phyloP scores from a whole-genome alignment of 2,113 vertebrate species.

The Coreoperca whiteheadi region DNA sequence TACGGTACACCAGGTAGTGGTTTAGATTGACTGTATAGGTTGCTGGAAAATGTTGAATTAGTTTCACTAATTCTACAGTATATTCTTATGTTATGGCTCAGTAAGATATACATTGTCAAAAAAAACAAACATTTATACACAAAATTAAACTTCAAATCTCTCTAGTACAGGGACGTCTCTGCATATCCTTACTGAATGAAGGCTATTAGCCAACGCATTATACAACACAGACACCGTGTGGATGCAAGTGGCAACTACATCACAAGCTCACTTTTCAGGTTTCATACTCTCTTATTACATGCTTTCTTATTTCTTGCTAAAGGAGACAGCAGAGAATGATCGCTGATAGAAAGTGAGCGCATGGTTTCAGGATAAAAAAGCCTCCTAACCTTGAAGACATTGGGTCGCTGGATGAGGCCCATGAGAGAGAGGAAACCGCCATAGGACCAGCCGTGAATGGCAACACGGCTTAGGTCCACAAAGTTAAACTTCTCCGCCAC shows the following conservation, averaged over 20 bases:
- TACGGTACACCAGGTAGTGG: background rate
- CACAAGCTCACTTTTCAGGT: background rate
- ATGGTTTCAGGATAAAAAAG: background rate
- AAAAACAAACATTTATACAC: background rate
- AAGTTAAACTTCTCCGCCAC: conserved; percentile 96
- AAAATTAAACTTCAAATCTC: background rate
- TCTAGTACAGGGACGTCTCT: background rate
- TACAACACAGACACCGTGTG: conserved; percentile 72
- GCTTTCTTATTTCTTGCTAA: background rate
- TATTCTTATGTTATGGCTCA: background rate
- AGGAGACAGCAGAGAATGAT: background rate
- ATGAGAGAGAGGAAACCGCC: conserved; percentile 97
- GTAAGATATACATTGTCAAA: background rate
- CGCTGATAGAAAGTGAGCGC: background rate
- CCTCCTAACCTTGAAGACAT: conserved; percentile 92
- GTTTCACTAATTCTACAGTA: background rate
- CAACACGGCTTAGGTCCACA: conserved; percentile 93
- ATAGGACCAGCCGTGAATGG: conserved; percentile 98
- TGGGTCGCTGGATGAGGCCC: conserved; percentile 95
- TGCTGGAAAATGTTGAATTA: background rate
- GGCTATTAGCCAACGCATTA: background rate
- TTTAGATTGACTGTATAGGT: background rate
- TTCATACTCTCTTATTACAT: too few relatives aligned
- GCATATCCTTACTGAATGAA: background rate
- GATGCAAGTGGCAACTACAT: conserved; percentile 49